Base-by-base conservation (phyloP, 1,140 invertebrate species). In the Nephila pilipes region DNA sequence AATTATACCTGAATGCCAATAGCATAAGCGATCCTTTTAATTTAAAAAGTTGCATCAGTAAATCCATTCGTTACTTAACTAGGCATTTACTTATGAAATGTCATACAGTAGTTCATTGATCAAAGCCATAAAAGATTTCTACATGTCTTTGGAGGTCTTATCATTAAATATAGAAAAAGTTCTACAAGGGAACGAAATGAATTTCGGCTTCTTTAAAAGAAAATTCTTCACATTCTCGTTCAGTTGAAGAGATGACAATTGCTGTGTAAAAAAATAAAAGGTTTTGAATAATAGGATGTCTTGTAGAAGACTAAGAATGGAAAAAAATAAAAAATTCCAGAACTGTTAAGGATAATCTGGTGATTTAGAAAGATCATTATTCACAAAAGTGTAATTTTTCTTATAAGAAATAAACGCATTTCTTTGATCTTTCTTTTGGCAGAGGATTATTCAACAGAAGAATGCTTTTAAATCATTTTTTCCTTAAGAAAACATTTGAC, bases 341-440 rank as follows among this genome's bases (percentile, higher is more conserved):
- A 54, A n/a, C 60, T 25, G 32, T 54, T 55, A 46, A 69, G 87
- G 87, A 88, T 88, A 88, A 88, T 88, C 87, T 38, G 46, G 5
- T 88, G 87, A 88, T 88, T 69, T 69, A 88, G 65, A 25, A 16
- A 14, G 87, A 88, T 69, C 87, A 88, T 88, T 75, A 88, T 88
- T 88, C 36, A 75, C 36, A 75, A 25, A 46, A 16, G 58, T 55
- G 10, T 88, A 87, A n/a, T 87, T 87, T 87, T 87, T 87, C 85
- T 63, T 87, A 55, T 22, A 22, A 29, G 85, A 87, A 32, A 32
- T 87, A 38, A 87, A 36, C 22, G 55, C 18, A 87, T 20, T 87
- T 32, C 85, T 87, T 87, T 8, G 55, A 87, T 87, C 18, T 22
- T 60, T 57, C 18, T 81, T 87, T 60, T 60, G 85, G 85, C 25